Conservation (phyloP, 2,113 vertebrate species). For the Monopterus albus region DNA sequence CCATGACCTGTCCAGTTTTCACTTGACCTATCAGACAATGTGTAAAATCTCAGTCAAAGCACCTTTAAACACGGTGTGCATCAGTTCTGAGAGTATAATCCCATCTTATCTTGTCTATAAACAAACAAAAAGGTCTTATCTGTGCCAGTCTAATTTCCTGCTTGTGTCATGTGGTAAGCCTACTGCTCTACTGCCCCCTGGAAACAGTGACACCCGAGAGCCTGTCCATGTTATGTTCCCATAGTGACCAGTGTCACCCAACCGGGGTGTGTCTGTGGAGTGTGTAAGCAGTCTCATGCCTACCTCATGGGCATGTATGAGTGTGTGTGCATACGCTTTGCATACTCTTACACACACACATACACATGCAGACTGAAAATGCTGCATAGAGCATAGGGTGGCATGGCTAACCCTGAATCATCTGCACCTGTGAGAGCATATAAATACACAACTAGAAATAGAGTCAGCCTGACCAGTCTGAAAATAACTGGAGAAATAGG, state of each 20-base stretch:
- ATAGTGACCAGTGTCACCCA: constrained; percentile 74
- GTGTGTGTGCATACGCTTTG: constrained; percentile 54
- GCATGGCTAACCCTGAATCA: constrained; percentile 52
- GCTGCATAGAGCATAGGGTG: constrained; percentile 22
- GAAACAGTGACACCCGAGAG: constrained; percentile 74
- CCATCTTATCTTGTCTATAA: constrained; percentile 44
- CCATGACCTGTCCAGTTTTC: too few relatives aligned
- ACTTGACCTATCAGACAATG: too few relatives aligned
- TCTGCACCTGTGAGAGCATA: constrained; percentile 65
- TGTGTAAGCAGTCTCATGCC: constrained; percentile 45
- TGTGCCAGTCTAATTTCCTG: constrained; percentile 51
- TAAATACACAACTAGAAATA: constrained; percentile 71
- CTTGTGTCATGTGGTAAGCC: constrained; percentile 46
- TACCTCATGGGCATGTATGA: constrained; percentile 37
- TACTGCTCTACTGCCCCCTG: constrained; percentile 52
- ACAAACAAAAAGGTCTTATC: constrained; percentile 46
- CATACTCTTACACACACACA: constrained; percentile 49
- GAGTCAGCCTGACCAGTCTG: constrained; percentile 43
- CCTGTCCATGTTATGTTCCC: constrained; percentile 67
- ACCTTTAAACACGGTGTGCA: not conserved
- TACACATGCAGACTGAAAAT: constrained; percentile 13
- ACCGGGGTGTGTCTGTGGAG: constrained; percentile 62
- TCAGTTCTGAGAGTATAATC: constrained; percentile 21
- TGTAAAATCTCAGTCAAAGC: too few relatives aligned
- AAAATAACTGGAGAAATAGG: constrained; percentile 69